A percentile compares a stretch with the other conserved stretches of the same genome.
Conservation (phyloP, 2,797 vertebrate species). For the Myotis planiceps region DNA sequence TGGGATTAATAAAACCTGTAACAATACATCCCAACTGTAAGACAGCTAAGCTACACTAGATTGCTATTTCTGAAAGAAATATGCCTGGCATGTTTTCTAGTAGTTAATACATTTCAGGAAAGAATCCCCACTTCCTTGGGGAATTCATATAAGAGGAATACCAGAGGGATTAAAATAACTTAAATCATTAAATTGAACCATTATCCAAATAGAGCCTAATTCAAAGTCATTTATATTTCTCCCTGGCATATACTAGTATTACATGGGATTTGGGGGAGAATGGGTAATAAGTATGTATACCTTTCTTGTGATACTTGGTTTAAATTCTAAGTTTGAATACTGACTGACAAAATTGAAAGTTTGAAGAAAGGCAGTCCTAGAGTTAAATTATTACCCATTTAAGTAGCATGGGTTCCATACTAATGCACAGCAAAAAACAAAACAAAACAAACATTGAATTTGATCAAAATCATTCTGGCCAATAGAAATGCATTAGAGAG, state of each 20-base stretch:
- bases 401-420: neutral
- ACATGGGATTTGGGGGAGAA: neutral
- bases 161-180: neutral
- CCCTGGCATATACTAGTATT: neutral
- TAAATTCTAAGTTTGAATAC: constrained; percentile 43
- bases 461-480: constrained; percentile 39
- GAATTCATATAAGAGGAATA: constrained; percentile 6
- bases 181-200: constrained; percentile 22
- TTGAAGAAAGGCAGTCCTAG: constrained; percentile 6
- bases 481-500: neutral
- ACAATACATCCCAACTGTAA: neutral
- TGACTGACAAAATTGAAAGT: neutral
- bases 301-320: neutral
- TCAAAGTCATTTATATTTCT: constrained; percentile 34
- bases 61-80: constrained; percentile 23
- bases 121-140: neutral
- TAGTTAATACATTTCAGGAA: constrained; percentile 43
- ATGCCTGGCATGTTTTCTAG: constrained; percentile 35
- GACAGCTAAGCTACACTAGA: neutral
- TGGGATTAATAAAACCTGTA: constrained; percentile 38
- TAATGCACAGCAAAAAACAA: constrained; percentile 27
- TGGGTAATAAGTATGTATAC: neutral
- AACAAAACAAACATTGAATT: neutral
- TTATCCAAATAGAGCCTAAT: constrained; percentile 20
- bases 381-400: constrained; percentile 41